These are phyloP conservation scores for Gadus macrocephalus DNA, from an alignment of 2,113 vertebrate species.

Conservation along the genomic window DNA sequence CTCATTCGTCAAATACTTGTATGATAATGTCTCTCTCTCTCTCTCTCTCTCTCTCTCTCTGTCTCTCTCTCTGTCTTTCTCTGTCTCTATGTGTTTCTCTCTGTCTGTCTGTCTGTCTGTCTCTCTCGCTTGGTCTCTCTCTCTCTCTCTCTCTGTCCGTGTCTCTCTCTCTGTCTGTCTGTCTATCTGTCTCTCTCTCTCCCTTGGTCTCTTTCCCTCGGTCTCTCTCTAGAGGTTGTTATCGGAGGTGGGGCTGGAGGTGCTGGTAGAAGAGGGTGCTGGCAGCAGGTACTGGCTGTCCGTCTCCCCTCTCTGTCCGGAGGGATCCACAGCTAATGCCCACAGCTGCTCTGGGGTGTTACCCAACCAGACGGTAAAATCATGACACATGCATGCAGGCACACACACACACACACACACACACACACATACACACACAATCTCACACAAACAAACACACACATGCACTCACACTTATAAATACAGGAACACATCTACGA, in stretches of 20 bases:
- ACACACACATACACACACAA: background rate
- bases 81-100: background rate
- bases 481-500: background rate
- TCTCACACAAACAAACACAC: background rate
- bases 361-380: constrained; percentile 82
- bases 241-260: constrained; percentile 87
- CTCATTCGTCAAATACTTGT: too few relatives aligned
- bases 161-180: background rate
- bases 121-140: background rate
- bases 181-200: constrained; percentile 11
- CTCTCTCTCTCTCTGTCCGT: background rate
- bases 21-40: too few relatives aligned
- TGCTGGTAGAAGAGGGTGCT: constrained; percentile 80
- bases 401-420: background rate
- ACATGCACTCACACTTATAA: background rate
- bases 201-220: background rate
- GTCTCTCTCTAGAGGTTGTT: constrained; percentile 76
- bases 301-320: constrained; percentile 86
- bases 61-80: background rate
- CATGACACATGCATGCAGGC: background rate
- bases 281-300: constrained; percentile 82
- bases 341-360: constrained; percentile 84
- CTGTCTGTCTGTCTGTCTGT: too few relatives aligned
- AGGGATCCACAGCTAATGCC: constrained; percentile 75
- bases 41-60: background rate